Percentiles rank a stretch among this genome's conserved stretches.
phyloP scores from a whole-genome alignment of 1,140 invertebrate species.

The Chironomus tepperi region DNA sequence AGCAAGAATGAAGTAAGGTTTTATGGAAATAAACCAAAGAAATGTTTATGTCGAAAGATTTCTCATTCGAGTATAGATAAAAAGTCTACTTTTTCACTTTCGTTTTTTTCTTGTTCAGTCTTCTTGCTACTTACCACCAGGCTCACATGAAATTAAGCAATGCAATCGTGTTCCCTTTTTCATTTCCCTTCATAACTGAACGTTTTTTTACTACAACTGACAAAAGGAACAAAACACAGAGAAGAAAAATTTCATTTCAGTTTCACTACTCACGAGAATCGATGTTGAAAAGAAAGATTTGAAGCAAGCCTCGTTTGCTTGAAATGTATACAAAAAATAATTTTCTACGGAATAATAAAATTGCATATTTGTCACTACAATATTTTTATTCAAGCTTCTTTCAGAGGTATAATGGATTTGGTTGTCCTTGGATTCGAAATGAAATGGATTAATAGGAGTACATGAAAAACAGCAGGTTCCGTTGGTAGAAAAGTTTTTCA shows the following conservation, averaged over 20 bases:
- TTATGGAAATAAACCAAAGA: conserved; percentile 21
- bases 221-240: not conserved
- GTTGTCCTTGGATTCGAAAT: conserved; percentile 20
- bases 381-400: conserved; percentile 12
- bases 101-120: conserved; percentile 24
- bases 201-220: no score
- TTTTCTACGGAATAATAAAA: not conserved
- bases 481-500: no score
- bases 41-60: not conserved
- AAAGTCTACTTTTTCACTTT: conserved; percentile 23
- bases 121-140: conserved; percentile 14
- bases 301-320: conserved; percentile 11
- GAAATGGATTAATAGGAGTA: not conserved
- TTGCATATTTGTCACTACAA: not conserved
- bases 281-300: not conserved
- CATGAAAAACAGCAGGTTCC: not conserved
- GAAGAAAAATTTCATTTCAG: not conserved
- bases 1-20: not conserved
- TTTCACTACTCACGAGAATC: not conserved
- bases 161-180: no score
- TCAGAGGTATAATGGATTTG: not conserved
- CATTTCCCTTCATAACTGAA: no score
- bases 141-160: not conserved
- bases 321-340: not conserved
- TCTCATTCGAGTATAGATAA: no score